Base-by-base conservation (phyloP, 2,113 vertebrate genomes). In the Cariama cristata region DNA sequence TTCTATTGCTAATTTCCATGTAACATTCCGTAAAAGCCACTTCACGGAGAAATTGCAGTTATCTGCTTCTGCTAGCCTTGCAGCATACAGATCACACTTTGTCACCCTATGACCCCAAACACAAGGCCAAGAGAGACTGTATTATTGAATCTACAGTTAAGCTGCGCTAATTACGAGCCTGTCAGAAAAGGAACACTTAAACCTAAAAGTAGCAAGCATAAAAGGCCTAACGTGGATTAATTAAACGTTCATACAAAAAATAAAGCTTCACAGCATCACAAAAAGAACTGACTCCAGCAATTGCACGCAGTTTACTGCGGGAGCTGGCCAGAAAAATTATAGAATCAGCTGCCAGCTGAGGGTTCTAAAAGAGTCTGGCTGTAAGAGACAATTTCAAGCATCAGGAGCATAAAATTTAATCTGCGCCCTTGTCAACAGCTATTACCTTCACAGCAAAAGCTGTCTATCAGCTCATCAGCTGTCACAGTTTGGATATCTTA, bases 371-470 rank as follows among this genome's bases (percentile, higher is more conserved):
- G 20, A 67, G 13, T 55, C n/a, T 88, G 52, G 7, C 44, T 47
- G 1, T 14, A 89, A 69, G 11, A 94, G 35, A 76, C 63, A 35
- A 90, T 93, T 94, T 93, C 80, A 93, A 94, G 84, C 68, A 89
- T 28, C 73, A 87, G 3, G 2, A 77, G 73, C 60, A 58, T 14
- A 67, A 89, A 81, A 93, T 84, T 79, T 67, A 50, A 87, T 81
- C 66, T 67, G 73, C 11, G 77, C 7, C 42, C 50, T 52, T 91
- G 28, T 66, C 79, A 89, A 44, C 23, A 62, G 62, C 68, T 89
- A 60, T 60, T 73, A 88, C 40, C 55, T 77, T 66, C 47, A 74
- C 10, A 91, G 59, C 11, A 94, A 90, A 86, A 81, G 47, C n/a
- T 79, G 55, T 74, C 33, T 89, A 91, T 77, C 87, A 91, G 35